Evolutionary conservation across 92 coral and sea anemone genomes (phyloP), one percentile per base, ranked within the genome.

Genomic region (Zoanthus solanderi): DNA sequence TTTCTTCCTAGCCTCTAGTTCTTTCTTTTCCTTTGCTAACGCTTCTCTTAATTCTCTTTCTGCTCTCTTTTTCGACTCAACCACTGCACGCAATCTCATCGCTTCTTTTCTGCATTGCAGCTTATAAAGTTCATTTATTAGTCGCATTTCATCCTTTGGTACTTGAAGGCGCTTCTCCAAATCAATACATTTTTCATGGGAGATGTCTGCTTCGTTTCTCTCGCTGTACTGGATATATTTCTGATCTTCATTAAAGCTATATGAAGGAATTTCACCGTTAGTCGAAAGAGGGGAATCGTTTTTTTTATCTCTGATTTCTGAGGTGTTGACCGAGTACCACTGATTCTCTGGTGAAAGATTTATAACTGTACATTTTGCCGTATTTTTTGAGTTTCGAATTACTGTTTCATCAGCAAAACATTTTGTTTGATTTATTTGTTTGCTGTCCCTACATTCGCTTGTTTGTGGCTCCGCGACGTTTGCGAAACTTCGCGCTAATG

Each of bases 151-250:
- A 52, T 61, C 84, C 29, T 30, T 60, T n/a, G 84, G 84, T 0
- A 79, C 84, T 30, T 52, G 50, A 14, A 58, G 60, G 52, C 84
- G 83, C 54, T 78, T 78, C 63, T 78, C 48, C 68, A 78, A 54
- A n/a, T n/a, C 29, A 31, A 30, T 78, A 14, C 68, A 53, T 78
- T 56, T 46, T 18, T 56, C 31, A 32, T 60, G 44, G 34, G 56
- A 67, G 31, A n/a, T 10, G 69, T 63, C 29, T 31, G n/a, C 34
- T 6, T n/a, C 7, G 61, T 48, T 48, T 53, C 30, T 7, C 79
- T 10, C 31, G 14, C 30, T 11, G 9, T 47, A 31, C 18, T 48
- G 79, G 16, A 29, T n/a, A 6, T 17, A 14, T 48, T 48, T 30
- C 10, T 7, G 23, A 1, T 34, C 78, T 73, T 45, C 15, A 14